These are phyloP conservation scores for Dysmachus trigonus DNA, from an alignment of 2,888 invertebrate genomes.

Conservation along the genomic window DNA sequence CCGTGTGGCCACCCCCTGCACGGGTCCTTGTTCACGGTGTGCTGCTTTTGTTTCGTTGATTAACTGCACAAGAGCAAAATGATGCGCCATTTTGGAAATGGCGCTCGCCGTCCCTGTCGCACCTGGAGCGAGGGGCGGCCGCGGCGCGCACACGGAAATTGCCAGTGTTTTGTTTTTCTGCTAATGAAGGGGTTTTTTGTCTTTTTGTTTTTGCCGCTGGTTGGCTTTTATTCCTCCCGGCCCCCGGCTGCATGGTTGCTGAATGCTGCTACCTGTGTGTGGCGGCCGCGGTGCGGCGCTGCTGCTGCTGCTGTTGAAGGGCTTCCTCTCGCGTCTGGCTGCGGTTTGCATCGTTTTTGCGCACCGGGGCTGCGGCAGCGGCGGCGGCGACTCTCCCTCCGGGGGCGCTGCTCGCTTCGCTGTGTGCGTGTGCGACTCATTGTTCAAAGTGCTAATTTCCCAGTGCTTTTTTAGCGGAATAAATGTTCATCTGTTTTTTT, in stretches of 20 bases:
- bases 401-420: neutral
- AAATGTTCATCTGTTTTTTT: constrained; percentile 32
- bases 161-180: constrained; percentile 41
- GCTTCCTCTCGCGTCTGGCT: constrained; percentile 14
- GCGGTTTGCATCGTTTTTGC: constrained; percentile 9
- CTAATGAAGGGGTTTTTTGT: constrained; percentile 41
- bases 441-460: constrained; percentile 39
- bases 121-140: neutral
- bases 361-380: neutral
- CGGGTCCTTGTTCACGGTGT: neutral
- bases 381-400: neutral
- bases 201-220: constrained; percentile 24
- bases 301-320: neutral
- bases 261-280: constrained; percentile 14
- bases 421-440: constrained; percentile 18
- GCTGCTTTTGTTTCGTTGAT: constrained; percentile 42
- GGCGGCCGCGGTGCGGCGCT: neutral
- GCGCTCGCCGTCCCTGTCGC: neutral
- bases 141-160: neutral
- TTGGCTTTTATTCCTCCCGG: neutral
- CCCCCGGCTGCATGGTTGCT: constrained; percentile 23
- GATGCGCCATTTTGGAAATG: constrained; percentile 45
- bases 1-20: neutral
- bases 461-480: constrained; percentile 39
- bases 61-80: constrained; percentile 42